Evolutionary conservation across 1,140 invertebrate species (phyloP), one percentile per base, ranked within the genome.

Genomic region (Pomacea maculata): DNA sequence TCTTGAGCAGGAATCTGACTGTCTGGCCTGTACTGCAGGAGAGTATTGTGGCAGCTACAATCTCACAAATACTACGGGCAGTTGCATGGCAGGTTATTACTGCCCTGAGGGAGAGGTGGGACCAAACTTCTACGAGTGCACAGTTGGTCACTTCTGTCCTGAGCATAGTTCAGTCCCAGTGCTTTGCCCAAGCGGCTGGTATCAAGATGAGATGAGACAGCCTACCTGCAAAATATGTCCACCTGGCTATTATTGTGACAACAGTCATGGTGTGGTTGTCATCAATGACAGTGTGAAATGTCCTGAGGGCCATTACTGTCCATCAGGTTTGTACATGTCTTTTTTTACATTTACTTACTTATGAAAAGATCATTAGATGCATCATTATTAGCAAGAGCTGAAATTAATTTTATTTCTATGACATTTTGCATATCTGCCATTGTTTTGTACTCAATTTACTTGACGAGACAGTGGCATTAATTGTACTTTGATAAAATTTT

Each of bases 171-270:
- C 83, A 6, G 74, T 68, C 21, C 89, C 89, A 8, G 83, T 86
- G 0, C 83, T 90, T n/a, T 90, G 89, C 83, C 89, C 89, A 10
- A 89, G 87, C 75, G 89, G 89, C 63, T 84, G 68, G 52, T 90
- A 87, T 82, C 89, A 90, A 67, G 88, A 89, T 70, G 65, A 86
- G 34, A 74, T 77, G 25, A 86, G 87, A 19, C 86, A 89, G 76
- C 82, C 76, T 17, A 72, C 80, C n/a, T 91, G 90, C 78, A 87
- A 88, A 54, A 75, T 81, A 11, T 91, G 90, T 75, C 88, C 88
- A 12, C 81, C 64, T 12, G 90, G 90, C 1, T 90, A 90, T 82
- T 90, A 84, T 80, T 90, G 89, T 83, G 89, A 90, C 81, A 90
- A 89, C 82, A 89, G 86, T 72, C 57, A 74, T 52, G 89, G 89